Percentiles rank a stretch among this genome's conserved stretches.
Conservation (phyloP, 2,888 invertebrate genomes). For the Ditylenchus weischeri region DNA sequence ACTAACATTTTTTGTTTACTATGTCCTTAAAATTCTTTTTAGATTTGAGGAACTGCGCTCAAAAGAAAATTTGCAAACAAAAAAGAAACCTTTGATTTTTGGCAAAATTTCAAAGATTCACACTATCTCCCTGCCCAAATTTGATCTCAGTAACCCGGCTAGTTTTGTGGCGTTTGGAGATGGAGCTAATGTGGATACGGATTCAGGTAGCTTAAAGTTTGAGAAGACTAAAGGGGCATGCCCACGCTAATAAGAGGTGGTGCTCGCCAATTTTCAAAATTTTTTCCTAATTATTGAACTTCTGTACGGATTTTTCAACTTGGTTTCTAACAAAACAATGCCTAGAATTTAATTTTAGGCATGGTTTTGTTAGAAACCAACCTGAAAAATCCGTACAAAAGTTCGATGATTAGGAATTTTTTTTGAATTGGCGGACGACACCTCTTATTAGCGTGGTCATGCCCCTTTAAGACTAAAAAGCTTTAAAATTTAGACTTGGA, state of each 20-base stretch:
- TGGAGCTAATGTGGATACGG: conserved; percentile 18
- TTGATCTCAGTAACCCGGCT: conserved; percentile 50
- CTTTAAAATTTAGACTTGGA: background rate
- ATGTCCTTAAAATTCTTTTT: conserved; percentile 9
- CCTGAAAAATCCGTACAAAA: too few species aligned
- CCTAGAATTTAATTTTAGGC: too few species aligned
- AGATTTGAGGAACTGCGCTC: conserved; percentile 23
- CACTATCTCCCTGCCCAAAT: conserved; percentile 41
- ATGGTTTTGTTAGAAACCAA: too few species aligned
- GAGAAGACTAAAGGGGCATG: too few species aligned
- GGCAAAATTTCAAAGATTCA: conserved; percentile 18
- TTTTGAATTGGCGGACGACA: too few species aligned
- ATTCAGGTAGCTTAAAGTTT: conserved; percentile 19
- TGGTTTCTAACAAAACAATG: too few species aligned
- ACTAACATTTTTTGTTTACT: background rate
- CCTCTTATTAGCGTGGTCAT: background rate
- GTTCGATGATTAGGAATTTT: too few species aligned
- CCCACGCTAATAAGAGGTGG: too few species aligned
- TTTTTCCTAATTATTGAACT: too few species aligned
- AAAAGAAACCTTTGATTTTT: conserved; percentile 6
- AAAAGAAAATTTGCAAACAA: background rate
- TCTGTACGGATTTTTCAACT: too few species aligned
- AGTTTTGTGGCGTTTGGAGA: conserved; percentile 10
- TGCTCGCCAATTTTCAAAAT: too few species aligned
- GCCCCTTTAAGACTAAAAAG: background rate